A percentile compares a stretch with the other conserved stretches of the same genome.
These are phyloP conservation scores for Thaumetopoea pityocampa DNA, from an alignment of 1,140 invertebrate genomes.

Conservation along the genomic window DNA sequence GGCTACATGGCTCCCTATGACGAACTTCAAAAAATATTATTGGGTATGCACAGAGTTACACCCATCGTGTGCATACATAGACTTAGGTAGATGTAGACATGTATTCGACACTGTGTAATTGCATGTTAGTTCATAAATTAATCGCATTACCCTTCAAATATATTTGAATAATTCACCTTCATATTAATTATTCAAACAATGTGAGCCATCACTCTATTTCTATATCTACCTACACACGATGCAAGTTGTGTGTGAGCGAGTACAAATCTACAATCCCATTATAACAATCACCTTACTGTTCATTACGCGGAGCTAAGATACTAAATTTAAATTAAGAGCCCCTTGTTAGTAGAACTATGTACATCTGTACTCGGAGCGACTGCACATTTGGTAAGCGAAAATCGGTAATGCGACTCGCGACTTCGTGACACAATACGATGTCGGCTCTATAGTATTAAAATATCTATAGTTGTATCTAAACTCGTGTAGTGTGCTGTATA, in stretches of 20 bases:
- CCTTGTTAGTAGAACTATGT: constrained; percentile 68
- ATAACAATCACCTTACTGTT: constrained; percentile 70
- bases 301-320: constrained; percentile 68
- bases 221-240: neutral
- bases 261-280: constrained; percentile 60
- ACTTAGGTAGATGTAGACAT: too few relatives aligned
- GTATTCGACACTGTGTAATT: too few relatives aligned
- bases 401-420: constrained; percentile 16
- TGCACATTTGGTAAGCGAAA: constrained; percentile 50
- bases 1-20: too few relatives aligned
- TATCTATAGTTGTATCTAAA: constrained; percentile 1
- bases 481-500: neutral
- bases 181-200: constrained; percentile 17
- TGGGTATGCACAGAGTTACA: too few relatives aligned
- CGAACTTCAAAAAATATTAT: too few relatives aligned
- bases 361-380: constrained; percentile 56
- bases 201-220: neutral
- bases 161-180: neutral
- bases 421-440: constrained; percentile 14
- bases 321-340: constrained; percentile 74
- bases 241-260: constrained; percentile 37
- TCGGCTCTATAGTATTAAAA: neutral
- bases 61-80: too few relatives aligned
- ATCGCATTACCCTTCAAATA: too few relatives aligned
- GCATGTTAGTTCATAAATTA: too few relatives aligned